Conservation (phyloP, 2,797 vertebrate species). For the Clarias pachynema region DNA sequence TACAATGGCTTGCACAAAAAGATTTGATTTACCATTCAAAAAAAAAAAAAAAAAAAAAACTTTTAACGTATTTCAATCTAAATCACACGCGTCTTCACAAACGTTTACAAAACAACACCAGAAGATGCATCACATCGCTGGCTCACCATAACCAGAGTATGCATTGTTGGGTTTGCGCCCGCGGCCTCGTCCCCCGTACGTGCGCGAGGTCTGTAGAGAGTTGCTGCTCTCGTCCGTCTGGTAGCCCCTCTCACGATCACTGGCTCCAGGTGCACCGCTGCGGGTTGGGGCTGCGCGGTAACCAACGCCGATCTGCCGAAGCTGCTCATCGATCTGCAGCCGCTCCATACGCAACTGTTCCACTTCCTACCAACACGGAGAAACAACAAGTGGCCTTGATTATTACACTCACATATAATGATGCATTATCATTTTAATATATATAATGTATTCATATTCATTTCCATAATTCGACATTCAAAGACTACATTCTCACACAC, state of each 20-base stretch:
- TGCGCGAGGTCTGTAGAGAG: constrained; percentile 83
- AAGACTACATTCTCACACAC: too few species aligned
- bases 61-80: background rate
- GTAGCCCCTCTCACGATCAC: constrained; percentile 82
- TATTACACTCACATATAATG: too few species aligned
- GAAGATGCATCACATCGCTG: background rate
- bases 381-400: background rate
- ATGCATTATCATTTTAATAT: too few species aligned
- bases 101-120: background rate
- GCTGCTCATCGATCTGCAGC: constrained; percentile 90
- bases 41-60: background rate
- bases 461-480: too few species aligned
- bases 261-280: constrained; percentile 61
- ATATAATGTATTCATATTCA: too few species aligned
- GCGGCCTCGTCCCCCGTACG: constrained; percentile 84
- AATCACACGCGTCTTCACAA: too few species aligned
- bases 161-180: constrained; percentile 81
- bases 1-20: too few species aligned
- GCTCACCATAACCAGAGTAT: constrained; percentile 82
- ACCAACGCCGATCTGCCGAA: constrained; percentile 88
- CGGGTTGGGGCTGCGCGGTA: constrained; percentile 79
- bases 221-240: constrained; percentile 85
- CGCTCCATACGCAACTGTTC: constrained; percentile 88
- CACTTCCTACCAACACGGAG: constrained; percentile 76
- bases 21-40: background rate